These are phyloP conservation scores for Atta colombica DNA, from an alignment of 1,140 invertebrate species.

Conservation along the genomic window DNA sequence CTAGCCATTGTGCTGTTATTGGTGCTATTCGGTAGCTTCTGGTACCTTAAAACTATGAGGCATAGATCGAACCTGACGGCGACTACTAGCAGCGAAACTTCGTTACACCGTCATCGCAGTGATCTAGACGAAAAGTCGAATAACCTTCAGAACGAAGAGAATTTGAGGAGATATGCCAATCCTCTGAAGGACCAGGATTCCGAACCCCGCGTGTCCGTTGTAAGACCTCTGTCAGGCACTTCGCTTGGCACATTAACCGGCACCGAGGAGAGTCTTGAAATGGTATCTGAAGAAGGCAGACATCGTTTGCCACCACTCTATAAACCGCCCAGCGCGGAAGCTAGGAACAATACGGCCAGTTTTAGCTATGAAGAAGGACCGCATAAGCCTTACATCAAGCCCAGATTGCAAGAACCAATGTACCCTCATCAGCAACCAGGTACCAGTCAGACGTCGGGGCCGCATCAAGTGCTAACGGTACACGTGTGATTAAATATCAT, in stretches of 20 bases:
- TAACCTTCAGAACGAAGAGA: slow-evolving; percentile 96
- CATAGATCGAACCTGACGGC: slow-evolving; percentile 83
- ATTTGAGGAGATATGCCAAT: slow-evolving; percentile 91
- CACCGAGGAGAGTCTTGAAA: slow-evolving; percentile 88
- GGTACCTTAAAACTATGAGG: slow-evolving; percentile 81
- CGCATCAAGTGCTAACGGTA: slow-evolving; percentile 87
- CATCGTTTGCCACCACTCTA: slow-evolving; percentile 88
- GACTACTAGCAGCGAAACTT: slow-evolving; percentile 86
- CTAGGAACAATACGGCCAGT: slow-evolving; percentile 92
- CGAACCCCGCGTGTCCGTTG: slow-evolving; percentile 88
- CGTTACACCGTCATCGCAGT: slow-evolving; percentile 90
- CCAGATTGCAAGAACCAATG: slow-evolving; percentile 87
- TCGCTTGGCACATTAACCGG: slow-evolving; percentile 82
- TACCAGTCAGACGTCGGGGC: slow-evolving; percentile 84
- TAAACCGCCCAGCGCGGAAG: slow-evolving; percentile 88
- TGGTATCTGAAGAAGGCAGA: slow-evolving; percentile 88
- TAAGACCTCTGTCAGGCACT: slow-evolving; percentile 87
- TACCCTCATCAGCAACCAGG: slow-evolving; percentile 81
- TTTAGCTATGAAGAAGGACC: slow-evolving; percentile 90
- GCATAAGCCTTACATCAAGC: slow-evolving; percentile 93
- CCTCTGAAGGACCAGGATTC: slow-evolving; percentile 88
- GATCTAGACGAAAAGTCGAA: slow-evolving; percentile 93
- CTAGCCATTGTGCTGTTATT: slow-evolving; percentile 80
- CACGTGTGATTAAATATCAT: slow-evolving; percentile 84
- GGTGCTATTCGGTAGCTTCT: slow-evolving; percentile 80